Evolutionary conservation across 2,888 invertebrate genomes (phyloP), one percentile per base, ranked within the genome.

Genomic region (Platycheirus rosarum): DNA sequence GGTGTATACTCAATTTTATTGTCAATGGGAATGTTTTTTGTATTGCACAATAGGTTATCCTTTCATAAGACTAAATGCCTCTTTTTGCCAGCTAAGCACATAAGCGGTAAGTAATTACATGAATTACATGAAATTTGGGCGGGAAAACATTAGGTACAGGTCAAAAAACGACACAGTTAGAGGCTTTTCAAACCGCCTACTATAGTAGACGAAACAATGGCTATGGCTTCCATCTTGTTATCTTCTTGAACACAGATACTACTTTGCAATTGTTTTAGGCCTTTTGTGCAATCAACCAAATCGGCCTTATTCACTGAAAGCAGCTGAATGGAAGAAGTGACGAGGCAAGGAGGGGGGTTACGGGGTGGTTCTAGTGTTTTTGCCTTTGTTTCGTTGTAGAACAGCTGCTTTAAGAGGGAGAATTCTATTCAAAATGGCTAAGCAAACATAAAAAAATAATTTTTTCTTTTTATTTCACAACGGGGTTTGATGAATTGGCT

Each of bases 211-310:
- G 7, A 7, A 3, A 32, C 29, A 8, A 8, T 23, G 23, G 23
- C 23, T 23, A 23, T 23, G n/a, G n/a, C 23, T 20, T 1, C 7
- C 20, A 5, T 23, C 55, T 55, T 20, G 13, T 55, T 37, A 40
- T 23, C 8, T 26, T 13, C 26, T 26, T 49, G 14, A 29, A 44
- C 29, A 60, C 13, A 16, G 44, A 44, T 40, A 60, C 18, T 37
- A 55, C 20, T 8, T 32, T 42, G 26, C 14, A 29, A 53, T 44
- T 62, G 35, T 40, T 60, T 11, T 65, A 35, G 60, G 53, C 29
- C 32, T 53, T 62, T 71, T 62, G 78, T 73, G 46, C 42, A 73
- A 73, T 73, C 78, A 73, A 78, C 48, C 62, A 55, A 13, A 68
- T 68, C 65, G 73, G 53, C 73, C 53, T 66, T 46, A 71, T 78